These are phyloP conservation scores for Tragulus kanchil DNA, from an alignment of 2,113 vertebrate species.

Conservation along the genomic window DNA sequence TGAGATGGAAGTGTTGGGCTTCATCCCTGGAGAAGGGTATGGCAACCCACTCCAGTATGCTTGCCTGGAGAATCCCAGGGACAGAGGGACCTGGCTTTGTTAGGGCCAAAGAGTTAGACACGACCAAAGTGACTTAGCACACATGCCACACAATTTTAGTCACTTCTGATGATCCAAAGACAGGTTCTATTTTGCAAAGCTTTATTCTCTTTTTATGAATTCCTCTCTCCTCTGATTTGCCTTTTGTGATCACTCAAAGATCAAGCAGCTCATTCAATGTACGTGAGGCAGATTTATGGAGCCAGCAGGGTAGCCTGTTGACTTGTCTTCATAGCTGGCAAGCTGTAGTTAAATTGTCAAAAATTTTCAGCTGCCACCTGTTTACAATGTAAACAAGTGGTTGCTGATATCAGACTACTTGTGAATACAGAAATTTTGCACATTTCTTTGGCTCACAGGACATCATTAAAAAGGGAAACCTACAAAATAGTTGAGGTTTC, in stretches of 20 bases:
- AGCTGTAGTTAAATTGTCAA: conserved; percentile 51
- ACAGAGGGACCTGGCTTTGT: not conserved
- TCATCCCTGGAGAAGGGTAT: not conserved
- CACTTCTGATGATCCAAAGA: conserved; percentile 58
- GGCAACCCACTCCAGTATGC: not conserved
- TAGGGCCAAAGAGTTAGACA: not conserved
- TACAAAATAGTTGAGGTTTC: conserved; percentile 8
- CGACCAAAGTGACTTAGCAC: not conserved
- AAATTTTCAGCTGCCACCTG: not conserved
- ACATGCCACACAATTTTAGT: not conserved
- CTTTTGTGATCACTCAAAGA: conserved; percentile 65
- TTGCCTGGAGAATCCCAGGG: not conserved
- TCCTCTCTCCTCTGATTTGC: conserved; percentile 57
- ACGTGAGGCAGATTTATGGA: not conserved
- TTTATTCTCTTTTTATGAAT: conserved; percentile 52
- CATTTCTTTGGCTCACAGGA: conserved; percentile 38
- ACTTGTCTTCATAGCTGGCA: conserved; percentile 53
- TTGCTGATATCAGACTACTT: not conserved
- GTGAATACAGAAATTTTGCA: conserved; percentile 5
- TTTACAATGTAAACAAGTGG: conserved; percentile 52
- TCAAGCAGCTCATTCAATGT: not conserved
- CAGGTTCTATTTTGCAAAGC: not conserved
- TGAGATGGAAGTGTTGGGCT: not conserved
- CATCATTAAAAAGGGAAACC: conserved; percentile 44
- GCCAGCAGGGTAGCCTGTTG: not conserved